Percentiles rank a stretch among this genome's conserved stretches.
phyloP scores from a whole-genome alignment of 1,140 invertebrate species.

The Drusus annulatus region DNA sequence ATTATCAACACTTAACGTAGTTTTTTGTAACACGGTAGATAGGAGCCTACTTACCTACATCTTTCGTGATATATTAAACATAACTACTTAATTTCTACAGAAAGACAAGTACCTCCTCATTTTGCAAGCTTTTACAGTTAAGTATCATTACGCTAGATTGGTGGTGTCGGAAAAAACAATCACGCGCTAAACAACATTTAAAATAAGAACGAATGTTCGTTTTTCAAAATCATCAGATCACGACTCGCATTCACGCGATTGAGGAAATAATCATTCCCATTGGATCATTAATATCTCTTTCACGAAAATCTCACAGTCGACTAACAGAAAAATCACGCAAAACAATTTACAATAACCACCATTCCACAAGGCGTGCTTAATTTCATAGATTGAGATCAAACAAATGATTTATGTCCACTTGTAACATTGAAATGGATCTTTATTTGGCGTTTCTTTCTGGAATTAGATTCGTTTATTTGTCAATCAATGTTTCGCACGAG shows the following conservation, averaged over 20 bases:
- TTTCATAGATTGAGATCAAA: constrained; percentile 27
- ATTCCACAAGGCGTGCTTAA: constrained; percentile 28
- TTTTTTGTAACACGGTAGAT: no score
- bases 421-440: not conserved
- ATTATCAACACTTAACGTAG: no score
- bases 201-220: constrained; percentile 16
- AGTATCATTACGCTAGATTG: no score
- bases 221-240: constrained; percentile 34
- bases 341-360: not conserved
- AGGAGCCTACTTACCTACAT: no score
- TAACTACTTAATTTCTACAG: no score
- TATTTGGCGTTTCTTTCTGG: not conserved
- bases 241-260: constrained; percentile 25
- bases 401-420: constrained; percentile 17
- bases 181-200: constrained; percentile 30
- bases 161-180: constrained; percentile 1
- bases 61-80: no score
- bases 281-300: constrained; percentile 35
- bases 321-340: constrained; percentile 30
- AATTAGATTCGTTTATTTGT: no score
- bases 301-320: constrained; percentile 35
- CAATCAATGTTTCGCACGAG: no score
- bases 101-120: no score
- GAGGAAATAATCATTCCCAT: constrained; percentile 12
- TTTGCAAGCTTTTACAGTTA: no score